Percentiles rank a stretch among this genome's conserved stretches.
Conservation (phyloP, 2,888 invertebrate genomes). For the Pecten maximus region DNA sequence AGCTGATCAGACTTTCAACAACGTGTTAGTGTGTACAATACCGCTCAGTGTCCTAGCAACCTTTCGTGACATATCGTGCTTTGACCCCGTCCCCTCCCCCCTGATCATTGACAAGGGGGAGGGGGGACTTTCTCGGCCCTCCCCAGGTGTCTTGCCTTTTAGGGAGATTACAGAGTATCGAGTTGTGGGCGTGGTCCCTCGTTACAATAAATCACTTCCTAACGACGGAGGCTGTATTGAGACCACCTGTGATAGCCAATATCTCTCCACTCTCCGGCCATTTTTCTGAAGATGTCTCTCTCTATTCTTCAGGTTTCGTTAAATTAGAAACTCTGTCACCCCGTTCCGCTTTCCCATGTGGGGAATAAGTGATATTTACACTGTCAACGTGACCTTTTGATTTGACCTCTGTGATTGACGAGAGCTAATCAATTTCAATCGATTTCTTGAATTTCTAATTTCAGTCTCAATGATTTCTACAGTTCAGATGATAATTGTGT, state of each 20-base stretch:
- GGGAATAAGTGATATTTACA: slow-evolving; percentile 16
- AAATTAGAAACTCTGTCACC: slow-evolving; percentile 19
- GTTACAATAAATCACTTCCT: slow-evolving; percentile 3
- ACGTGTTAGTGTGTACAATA: not conserved
- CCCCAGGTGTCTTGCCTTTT: slow-evolving; percentile 35
- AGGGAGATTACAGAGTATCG: slow-evolving; percentile 33
- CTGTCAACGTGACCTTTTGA: not conserved
- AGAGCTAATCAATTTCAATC: slow-evolving; percentile 25
- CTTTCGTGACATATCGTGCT: slow-evolving; percentile 29
- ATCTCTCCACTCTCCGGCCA: not conserved
- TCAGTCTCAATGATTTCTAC: not conserved
- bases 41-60: not conserved
- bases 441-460: slow-evolving; percentile 33
- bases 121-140: not conserved
- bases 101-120: slow-evolving; percentile 9
- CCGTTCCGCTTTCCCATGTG: not conserved
- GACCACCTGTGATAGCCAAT: not conserved
- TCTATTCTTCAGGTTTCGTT: not conserved
- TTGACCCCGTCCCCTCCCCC: not conserved
- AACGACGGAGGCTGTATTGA: not conserved
- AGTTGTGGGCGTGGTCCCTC: not conserved
- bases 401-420: slow-evolving; percentile 23
- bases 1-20: not conserved
- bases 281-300: not conserved
- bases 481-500: not conserved